Conservation (phyloP, 2,797 vertebrate species). For the Odontamblyopus rebecca region DNA sequence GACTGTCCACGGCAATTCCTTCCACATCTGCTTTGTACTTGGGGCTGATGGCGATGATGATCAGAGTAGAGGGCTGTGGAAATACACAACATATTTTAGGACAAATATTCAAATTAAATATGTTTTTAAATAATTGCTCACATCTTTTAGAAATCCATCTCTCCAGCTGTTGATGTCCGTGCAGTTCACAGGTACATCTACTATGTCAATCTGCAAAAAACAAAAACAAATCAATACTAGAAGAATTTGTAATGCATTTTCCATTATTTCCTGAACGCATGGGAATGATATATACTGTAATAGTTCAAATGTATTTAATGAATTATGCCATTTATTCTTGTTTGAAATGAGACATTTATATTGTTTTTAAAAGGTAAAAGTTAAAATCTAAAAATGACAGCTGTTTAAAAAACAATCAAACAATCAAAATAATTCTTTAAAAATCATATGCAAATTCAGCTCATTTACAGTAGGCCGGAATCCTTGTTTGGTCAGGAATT, state of each 20-base stretch:
- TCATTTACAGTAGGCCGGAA: conserved; percentile 80
- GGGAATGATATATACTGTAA: too few species aligned
- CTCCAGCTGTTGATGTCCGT: conserved; percentile 89
- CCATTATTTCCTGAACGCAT: too few species aligned
- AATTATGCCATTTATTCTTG: too few species aligned
- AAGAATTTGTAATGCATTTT: too few species aligned
- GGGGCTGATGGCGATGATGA: conserved; percentile 91
- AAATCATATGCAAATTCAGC: too few species aligned
- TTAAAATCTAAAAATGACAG: too few species aligned
- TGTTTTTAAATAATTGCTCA: conserved; percentile 64
- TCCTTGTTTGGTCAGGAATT: conserved; percentile 85
- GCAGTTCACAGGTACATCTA: conserved; percentile 80
- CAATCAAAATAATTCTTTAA: too few species aligned
- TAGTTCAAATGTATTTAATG: too few species aligned
- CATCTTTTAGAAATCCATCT: conserved; percentile 86
- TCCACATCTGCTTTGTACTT: conserved; percentile 90
- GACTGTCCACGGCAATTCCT: conserved; percentile 78
- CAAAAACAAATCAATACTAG: not conserved
- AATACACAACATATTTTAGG: conserved; percentile 5
- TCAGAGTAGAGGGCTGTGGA: conserved; percentile 83
- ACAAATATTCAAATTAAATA: not conserved
- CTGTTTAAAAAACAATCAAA: too few species aligned
- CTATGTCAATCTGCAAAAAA: conserved; percentile 82
- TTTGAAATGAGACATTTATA: too few species aligned
- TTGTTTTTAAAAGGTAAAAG: too few species aligned